These are phyloP conservation scores for Phallusia fumigata DNA, from an alignment of 23 tunicate genomes.

Conservation along the genomic window DNA sequence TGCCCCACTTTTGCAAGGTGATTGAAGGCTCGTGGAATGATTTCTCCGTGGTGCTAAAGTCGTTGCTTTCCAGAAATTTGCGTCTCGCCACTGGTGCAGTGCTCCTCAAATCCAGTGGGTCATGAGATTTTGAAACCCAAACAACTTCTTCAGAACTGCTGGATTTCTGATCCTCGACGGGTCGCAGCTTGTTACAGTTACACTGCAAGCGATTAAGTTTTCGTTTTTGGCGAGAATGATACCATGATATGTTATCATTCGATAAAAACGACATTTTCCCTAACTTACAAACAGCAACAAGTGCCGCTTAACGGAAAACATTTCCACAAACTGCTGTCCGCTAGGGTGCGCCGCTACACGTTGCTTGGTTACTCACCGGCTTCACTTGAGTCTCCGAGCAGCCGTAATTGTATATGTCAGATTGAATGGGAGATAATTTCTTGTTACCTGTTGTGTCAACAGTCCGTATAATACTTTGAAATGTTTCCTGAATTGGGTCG, in stretches of 20 bases:
- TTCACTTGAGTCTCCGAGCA: conserved; percentile 37
- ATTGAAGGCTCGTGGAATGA: conserved; percentile 32
- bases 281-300: no score
- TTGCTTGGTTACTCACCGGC: conserved; percentile 31
- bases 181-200: not conserved
- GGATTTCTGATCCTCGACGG: not conserved
- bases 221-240: not conserved
- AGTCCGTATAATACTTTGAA: not conserved
- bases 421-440: conserved; percentile 15
- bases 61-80: conserved; percentile 16
- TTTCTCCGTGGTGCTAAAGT: conserved; percentile 8
- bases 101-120: conserved; percentile 63
- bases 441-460: not conserved
- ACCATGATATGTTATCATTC: conserved; percentile 18
- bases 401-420: conserved; percentile 7
- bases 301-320: not conserved
- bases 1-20: conserved; percentile 49
- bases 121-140: conserved; percentile 71
- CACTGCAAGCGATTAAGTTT: conserved; percentile 15
- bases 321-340: not conserved
- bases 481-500: conserved; percentile 10
- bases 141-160: conserved; percentile 43
- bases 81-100: conserved; percentile 65
- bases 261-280: conserved; percentile 14
- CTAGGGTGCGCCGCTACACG: conserved; percentile 7